Base-by-base conservation (phyloP, 2,888 invertebrate genomes). In the Aromia moschata region DNA sequence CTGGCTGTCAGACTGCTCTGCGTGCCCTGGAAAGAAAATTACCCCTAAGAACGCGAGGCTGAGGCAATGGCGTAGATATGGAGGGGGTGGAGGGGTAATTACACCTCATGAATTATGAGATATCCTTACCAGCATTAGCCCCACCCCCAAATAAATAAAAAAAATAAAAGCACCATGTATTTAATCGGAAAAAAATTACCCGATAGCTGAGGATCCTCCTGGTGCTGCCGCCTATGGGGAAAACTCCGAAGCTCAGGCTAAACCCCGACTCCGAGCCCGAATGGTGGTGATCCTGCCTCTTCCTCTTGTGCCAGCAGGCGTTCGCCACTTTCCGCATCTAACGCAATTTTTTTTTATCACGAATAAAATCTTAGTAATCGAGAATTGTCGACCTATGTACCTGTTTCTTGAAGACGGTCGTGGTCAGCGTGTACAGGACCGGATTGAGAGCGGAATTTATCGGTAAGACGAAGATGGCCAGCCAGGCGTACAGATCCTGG, bases 401-500 rank as follows among this genome's bases (percentile, higher is more conserved):
- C 76, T 86, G 86, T 74, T 85, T 85, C 70, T 84, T 85, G 69
- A 86, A 86, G 1, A 85, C 77, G 11, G 84, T 84, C 1, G 86
- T 87, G 1, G 86, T 86, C 41, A 87, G 70, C 0, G 87, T 86
- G 72, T 87, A 87, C 33, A 87, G 78, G n/a, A 87, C 80, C 1
- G 87, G 87, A 77, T 87, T 87, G 4, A 87, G 74, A 0, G 86
- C 86, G 1, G 86, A 86, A 73, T 87, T 87, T 1, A 87, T 86
- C 0, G 87, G 87, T 25, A 87, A 75, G 4, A 86, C 83, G 63
- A 86, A 82, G 15, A 87, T 84, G 0, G 86, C 86, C 60, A 87
- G 71, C 85, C 86, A 86, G 4, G 85, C 87, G 68, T 87, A 87
- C 4, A 87, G 70, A 47, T 82, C 80, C 40, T 83, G 80, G 3